A percentile compares a stretch with the other conserved stretches of the same genome.
Evolutionary conservation across 2,113 vertebrate species (phyloP).

Genomic region (Caranx ignobilis): DNA sequence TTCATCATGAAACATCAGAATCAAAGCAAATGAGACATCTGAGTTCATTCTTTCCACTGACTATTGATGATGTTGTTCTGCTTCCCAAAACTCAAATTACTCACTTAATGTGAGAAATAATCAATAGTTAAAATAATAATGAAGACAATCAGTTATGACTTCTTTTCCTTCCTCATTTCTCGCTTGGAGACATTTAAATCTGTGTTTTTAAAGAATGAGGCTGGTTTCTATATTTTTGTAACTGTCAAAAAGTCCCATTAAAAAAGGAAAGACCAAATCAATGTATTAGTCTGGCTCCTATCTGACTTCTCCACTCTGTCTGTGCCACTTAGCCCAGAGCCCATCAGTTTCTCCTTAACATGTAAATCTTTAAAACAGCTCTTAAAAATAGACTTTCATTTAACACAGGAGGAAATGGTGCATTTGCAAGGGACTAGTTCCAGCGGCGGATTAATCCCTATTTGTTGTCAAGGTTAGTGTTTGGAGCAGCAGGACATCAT

Average conservation of each 20-base stretch:
- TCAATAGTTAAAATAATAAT: background rate
- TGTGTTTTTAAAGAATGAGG: background rate
- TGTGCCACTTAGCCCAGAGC: background rate
- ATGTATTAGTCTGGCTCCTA: background rate
- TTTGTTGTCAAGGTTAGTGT: background rate
- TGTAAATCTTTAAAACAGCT: background rate
- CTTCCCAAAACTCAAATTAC: slow-evolving; percentile 9
- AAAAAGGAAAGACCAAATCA: too few species aligned
- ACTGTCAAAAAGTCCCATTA: background rate
- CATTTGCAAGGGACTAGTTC: background rate
- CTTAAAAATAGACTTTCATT: background rate
- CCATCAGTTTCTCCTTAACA: background rate
- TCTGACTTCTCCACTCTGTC: background rate
- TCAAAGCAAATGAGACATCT: background rate
- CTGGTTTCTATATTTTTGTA: background rate
- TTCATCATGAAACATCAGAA: background rate
- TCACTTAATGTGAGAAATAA: background rate
- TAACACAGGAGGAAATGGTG: background rate
- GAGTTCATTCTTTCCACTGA: background rate
- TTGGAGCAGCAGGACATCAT: too few species aligned
- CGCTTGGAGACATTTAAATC: background rate
- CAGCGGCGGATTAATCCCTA: background rate
- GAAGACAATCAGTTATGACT: background rate
- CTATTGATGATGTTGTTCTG: slow-evolving; percentile 9
- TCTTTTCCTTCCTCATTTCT: background rate